Evolutionary conservation across 2,797 vertebrate genomes (phyloP).

Genomic region (Gymnocypris eckloni): DNA sequence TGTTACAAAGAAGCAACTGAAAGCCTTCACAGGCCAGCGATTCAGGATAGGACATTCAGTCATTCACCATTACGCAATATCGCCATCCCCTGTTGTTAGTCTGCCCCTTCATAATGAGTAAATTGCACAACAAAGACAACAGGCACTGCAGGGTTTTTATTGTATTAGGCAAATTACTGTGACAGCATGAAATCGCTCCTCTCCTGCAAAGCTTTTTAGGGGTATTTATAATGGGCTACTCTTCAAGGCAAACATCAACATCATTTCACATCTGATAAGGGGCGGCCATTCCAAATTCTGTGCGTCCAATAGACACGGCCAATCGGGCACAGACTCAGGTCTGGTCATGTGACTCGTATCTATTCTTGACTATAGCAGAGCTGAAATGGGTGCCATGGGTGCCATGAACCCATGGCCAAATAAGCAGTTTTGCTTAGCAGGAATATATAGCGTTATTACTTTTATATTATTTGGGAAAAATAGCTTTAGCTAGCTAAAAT

Average conservation of each 20-base stretch:
- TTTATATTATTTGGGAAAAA: constrained; percentile 28
- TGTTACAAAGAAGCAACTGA: constrained; percentile 27
- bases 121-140: constrained; percentile 50
- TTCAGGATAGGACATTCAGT: constrained; percentile 39
- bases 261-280: constrained; percentile 49
- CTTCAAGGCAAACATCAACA: constrained; percentile 60
- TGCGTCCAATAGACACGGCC: constrained; percentile 52
- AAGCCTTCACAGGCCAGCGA: constrained; percentile 42
- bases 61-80: constrained; percentile 52
- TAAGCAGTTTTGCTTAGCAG: constrained; percentile 22
- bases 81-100: constrained; percentile 29
- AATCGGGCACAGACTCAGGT: constrained; percentile 29
- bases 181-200: constrained; percentile 61
- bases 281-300: constrained; percentile 21
- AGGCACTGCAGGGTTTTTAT: constrained; percentile 48
- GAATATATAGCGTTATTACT: neutral
- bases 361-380: constrained; percentile 29
- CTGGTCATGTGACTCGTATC: constrained; percentile 31
- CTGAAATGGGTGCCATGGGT: constrained; percentile 19
- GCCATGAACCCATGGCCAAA: neutral
- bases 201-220: constrained; percentile 58
- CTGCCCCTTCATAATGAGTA: constrained; percentile 40
- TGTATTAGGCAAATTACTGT: constrained; percentile 59
- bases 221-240: constrained; percentile 55
- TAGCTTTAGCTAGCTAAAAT: constrained; percentile 24